These are phyloP conservation scores for Pachycephala philippinensis DNA, from an alignment of 2,113 vertebrate genomes.

Conservation along the genomic window DNA sequence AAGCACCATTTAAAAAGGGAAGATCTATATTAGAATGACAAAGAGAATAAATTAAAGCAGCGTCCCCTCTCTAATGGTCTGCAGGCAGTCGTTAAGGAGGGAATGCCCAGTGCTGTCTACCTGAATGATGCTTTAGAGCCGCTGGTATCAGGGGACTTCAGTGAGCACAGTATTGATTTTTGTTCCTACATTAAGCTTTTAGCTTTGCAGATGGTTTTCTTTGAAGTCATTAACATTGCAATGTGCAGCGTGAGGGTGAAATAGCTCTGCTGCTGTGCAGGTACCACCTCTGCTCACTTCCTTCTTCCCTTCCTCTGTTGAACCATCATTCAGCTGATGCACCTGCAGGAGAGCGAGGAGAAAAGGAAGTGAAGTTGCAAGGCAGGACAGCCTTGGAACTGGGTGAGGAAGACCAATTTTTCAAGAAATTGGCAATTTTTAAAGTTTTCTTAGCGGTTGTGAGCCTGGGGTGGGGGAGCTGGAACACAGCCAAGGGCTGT, in stretches of 20 bases:
- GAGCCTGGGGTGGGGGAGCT: background rate
- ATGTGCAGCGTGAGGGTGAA: background rate
- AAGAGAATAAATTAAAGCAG: slow-evolving; percentile 18
- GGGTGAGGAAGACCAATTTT: slow-evolving; percentile 19
- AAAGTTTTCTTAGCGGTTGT: background rate
- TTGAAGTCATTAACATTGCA: slow-evolving; percentile 23
- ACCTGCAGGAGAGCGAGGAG: background rate
- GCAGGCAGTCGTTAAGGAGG: background rate
- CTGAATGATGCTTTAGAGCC: slow-evolving; percentile 9
- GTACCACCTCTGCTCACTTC: background rate
- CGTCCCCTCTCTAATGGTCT: background rate
- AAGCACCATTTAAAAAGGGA: background rate
- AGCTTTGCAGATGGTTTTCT: slow-evolving; percentile 18
- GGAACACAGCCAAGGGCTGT: background rate
- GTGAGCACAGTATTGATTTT: slow-evolving; percentile 51
- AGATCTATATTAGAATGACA: slow-evolving; percentile 29
- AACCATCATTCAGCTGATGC: background rate
- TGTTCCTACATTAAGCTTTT: slow-evolving; percentile 46
- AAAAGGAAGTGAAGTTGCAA: background rate
- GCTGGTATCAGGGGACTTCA: background rate
- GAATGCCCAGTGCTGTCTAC: background rate
- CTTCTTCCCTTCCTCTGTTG: background rate
- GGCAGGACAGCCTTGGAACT: background rate
- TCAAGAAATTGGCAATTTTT: background rate
- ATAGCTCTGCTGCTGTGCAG: background rate